Evolutionary conservation across 2,888 invertebrate species (phyloP), one percentile per base, ranked within the genome.

Genomic region (Cepaea hortensis): DNA sequence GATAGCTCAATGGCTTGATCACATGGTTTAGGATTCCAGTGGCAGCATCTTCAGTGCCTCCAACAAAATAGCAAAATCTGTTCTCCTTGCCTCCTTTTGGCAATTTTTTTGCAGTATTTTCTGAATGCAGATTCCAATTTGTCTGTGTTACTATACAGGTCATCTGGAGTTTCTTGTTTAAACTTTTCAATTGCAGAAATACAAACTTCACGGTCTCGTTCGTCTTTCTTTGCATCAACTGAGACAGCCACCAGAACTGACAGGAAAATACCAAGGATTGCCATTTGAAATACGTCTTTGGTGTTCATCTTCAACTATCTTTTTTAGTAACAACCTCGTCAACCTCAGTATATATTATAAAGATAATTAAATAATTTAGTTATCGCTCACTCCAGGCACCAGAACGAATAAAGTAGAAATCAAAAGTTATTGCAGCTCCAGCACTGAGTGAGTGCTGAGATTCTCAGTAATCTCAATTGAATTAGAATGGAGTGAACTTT

Each of bases 31-130:
- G 95, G 92, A 98, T 99, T 87, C 98, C 98, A 87, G 99, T 99
- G 0, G 99, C 99, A 3, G 99, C 98, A 93, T 98, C 98, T 94
- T 98, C 97, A 68, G 98, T 95, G 7, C 99, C 99, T 20, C 99
- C 99, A 90, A 99, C 95, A 94, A 99, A 99, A 95, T 99, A 99
- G 95, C 99, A 99, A 95, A 99, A 97, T 96, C 98, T 96, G 93
- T 99, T 97, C 94, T 98, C 98, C 94, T 98, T 98, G 92, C 96
- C 97, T 95, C 97, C 87, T 62, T 79, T 84, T 7, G 86, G 98
- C 3, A 97, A 95, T 46, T 95, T 35, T 95, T 95, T 97, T 97
- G 95, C 99, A 99, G 94, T 96, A 98, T 91, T 96, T 96, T 94
- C 96, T 97, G 93, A 99, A 98, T 91, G 96, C 96, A 3, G 95